These are phyloP conservation scores for Amiota communis DNA, from an alignment of 2,888 invertebrate species.

Conservation along the genomic window DNA sequence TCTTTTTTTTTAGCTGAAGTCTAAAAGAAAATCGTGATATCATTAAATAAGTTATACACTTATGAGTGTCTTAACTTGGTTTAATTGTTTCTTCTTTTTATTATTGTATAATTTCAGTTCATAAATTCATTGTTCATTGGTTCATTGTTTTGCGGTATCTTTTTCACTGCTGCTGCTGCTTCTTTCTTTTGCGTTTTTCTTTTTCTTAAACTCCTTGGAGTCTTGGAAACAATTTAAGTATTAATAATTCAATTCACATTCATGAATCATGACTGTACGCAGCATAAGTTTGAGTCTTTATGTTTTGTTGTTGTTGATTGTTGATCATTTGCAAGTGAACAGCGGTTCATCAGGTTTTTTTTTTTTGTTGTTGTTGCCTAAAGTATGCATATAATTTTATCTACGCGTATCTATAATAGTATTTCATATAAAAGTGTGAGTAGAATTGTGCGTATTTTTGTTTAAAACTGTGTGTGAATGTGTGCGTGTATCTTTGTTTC, in stretches of 20 bases:
- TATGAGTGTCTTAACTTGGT: no score
- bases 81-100: no score
- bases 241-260: slow-evolving; percentile 27
- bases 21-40: no score
- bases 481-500: neutral
- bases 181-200: neutral
- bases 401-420: slow-evolving; percentile 9
- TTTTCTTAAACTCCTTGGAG: neutral
- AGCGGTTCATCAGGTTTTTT: slow-evolving; percentile 19
- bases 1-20: no score
- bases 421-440: no score
- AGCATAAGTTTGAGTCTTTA: neutral
- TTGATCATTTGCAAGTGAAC: neutral
- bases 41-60: no score
- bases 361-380: neutral
- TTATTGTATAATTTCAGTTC: no score
- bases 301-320: no score
- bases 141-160: no score
- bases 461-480: neutral
- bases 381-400: slow-evolving; percentile 6
- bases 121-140: no score
- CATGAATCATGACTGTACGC: slow-evolving; percentile 19
- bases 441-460: no score
- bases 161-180: neutral
- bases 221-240: neutral